Evolutionary conservation across 2,888 invertebrate genomes (phyloP).

Genomic region (Drosophila pegasa): DNA sequence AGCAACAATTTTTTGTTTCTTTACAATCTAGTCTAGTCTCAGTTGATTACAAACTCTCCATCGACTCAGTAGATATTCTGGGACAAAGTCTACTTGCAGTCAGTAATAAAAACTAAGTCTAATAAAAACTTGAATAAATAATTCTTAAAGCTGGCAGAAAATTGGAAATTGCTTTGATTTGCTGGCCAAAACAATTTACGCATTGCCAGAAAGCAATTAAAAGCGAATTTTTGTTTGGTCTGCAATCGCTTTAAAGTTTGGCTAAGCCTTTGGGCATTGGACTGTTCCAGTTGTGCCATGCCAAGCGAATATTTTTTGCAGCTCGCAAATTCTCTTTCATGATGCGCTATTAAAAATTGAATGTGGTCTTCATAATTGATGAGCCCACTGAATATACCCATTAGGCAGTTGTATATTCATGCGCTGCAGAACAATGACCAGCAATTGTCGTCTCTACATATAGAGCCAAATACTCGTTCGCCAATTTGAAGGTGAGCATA

Average conservation of each 20-base stretch:
- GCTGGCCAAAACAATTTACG: neutral
- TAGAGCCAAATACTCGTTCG: neutral
- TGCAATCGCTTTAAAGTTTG: neutral
- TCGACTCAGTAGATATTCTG: too few relatives aligned
- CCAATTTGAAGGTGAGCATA: neutral
- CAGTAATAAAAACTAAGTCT: neutral
- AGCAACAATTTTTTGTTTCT: too few relatives aligned
- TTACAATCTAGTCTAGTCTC: too few relatives aligned
- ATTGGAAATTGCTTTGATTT: neutral
- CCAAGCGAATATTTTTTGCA: neutral
- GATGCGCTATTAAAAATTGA: slow-evolving; percentile 10
- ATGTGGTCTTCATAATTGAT: slow-evolving; percentile 25
- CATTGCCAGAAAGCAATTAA: neutral
- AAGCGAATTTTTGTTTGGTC: neutral
- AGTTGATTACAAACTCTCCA: too few relatives aligned
- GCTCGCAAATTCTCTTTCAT: neutral
- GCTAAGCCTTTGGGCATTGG: neutral
- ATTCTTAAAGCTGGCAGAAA: neutral
- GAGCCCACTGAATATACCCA: slow-evolving; percentile 32
- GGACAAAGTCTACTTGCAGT: too few relatives aligned
- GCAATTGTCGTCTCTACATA: slow-evolving; percentile 30
- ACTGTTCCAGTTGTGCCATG: neutral
- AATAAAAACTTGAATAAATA: too few relatives aligned
- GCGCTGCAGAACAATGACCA: slow-evolving; percentile 32
- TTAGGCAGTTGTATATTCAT: slow-evolving; percentile 31